Evolutionary conservation across 2,888 invertebrate species (phyloP).

Genomic region (Atethmia centrago): DNA sequence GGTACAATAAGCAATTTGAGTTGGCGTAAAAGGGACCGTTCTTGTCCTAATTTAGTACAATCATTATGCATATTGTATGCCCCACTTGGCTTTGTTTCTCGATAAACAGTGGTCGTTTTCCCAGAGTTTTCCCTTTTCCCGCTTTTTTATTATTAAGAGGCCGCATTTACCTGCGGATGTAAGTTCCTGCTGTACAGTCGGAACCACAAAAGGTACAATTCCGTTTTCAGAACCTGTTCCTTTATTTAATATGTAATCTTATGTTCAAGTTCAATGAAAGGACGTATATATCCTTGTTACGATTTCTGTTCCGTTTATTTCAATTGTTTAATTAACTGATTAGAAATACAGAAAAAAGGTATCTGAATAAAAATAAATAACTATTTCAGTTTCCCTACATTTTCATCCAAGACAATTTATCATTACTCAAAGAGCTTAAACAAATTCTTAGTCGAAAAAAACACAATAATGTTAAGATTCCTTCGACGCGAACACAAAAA

Average conservation of each 20-base stretch:
- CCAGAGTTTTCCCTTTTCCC: conserved; percentile 80
- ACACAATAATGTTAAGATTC: conserved; percentile 57
- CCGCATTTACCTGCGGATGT: conserved; percentile 82
- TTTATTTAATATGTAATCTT: conserved; percentile 36
- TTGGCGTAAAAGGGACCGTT: conserved; percentile 80
- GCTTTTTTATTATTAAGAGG: conserved; percentile 86
- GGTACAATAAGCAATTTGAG: conserved; percentile 85
- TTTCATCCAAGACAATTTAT: conserved; percentile 23
- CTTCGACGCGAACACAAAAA: conserved; percentile 56
- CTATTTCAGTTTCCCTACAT: background rate
- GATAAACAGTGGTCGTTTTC: conserved; percentile 85
- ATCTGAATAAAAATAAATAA: background rate
- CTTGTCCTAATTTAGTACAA: conserved; percentile 87
- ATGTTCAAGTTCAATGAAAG: conserved; percentile 36
- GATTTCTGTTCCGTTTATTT: conserved; percentile 21
- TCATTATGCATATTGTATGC: conserved; percentile 88
- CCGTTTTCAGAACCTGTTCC: conserved; percentile 37
- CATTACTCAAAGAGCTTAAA: conserved; percentile 31
- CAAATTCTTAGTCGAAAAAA: conserved; percentile 43
- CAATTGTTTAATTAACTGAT: conserved; percentile 3
- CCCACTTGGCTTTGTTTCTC: conserved; percentile 85
- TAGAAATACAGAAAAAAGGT: background rate
- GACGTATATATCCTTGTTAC: conserved; percentile 17
- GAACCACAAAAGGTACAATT: conserved; percentile 65
- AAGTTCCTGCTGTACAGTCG: conserved; percentile 78